Evolutionary conservation across 2,113 vertebrate species (phyloP).

Genomic region (Hydrolagus affinis): DNA sequence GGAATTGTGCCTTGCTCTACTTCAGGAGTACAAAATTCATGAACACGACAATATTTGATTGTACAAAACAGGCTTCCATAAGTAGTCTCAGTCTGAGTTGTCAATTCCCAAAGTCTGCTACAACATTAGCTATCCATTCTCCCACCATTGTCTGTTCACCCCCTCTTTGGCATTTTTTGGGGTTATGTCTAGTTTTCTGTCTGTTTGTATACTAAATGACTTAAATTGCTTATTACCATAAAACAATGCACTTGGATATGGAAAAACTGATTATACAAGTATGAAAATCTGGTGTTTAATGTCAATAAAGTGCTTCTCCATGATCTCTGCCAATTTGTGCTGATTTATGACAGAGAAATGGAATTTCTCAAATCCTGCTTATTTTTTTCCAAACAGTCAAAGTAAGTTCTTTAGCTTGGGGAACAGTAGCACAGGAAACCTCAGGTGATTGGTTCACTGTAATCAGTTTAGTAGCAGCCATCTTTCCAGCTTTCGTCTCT

Average conservation of each 20-base stretch:
- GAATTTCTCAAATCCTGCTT: slow-evolving; percentile 53
- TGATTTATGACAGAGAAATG: slow-evolving; percentile 65
- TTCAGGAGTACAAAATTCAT: background rate
- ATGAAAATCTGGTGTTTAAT: slow-evolving; percentile 66
- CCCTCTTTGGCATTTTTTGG: slow-evolving; percentile 84
- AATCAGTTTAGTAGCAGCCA: slow-evolving; percentile 79
- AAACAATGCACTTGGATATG: slow-evolving; percentile 46
- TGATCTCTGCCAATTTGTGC: slow-evolving; percentile 67
- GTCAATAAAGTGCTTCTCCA: slow-evolving; percentile 93
- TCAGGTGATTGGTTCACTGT: slow-evolving; percentile 45
- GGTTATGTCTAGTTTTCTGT: slow-evolving; percentile 55
- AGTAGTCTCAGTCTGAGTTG: background rate
- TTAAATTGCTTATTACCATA: slow-evolving; percentile 49
- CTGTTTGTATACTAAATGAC: slow-evolving; percentile 51
- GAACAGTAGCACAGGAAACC: slow-evolving; percentile 50
- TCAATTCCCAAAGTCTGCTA: slow-evolving; percentile 40
- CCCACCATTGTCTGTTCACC: slow-evolving; percentile 53
- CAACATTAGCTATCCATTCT: slow-evolving; percentile 37
- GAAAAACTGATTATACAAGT: slow-evolving; percentile 58
- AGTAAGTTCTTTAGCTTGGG: slow-evolving; percentile 50
- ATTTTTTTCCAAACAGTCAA: slow-evolving; percentile 59
- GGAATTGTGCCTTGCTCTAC: slow-evolving; percentile 19
- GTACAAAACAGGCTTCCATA: slow-evolving; percentile 26
- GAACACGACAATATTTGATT: background rate
- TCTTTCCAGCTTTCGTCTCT: slow-evolving; percentile 95